Base-by-base conservation (phyloP, 2,888 invertebrate species). In the Aspidapion aeneum region DNA sequence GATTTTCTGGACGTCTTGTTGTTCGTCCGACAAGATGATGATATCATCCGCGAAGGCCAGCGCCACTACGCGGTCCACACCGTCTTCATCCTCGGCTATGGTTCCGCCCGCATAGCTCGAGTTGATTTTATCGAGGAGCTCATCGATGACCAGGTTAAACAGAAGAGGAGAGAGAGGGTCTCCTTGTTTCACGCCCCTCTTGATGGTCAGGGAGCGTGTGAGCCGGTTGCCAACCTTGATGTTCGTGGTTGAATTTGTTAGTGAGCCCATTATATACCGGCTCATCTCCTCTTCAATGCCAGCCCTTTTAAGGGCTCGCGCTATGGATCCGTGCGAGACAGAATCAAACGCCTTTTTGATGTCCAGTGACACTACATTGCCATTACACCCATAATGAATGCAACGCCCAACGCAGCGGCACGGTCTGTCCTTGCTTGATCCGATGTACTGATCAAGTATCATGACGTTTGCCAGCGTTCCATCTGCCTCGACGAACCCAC, bases 381-480 rank as follows among this genome's bases (percentile, higher is more conserved):
- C 57, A 0, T 51, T 22, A 18, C 9, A 35, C 5, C 61, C 52
- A 5, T 18, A 9, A n/a, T n/a, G n/a, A n/a, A n/a, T n/a, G n/a
- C n/a, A n/a, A n/a, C n/a, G n/a, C n/a, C n/a, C n/a, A n/a, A n/a
- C n/a, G n/a, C n/a, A n/a, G n/a, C n/a, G n/a, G n/a, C n/a, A n/a
- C n/a, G n/a, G n/a, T n/a, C n/a, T n/a, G 1, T 51, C 52, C 21
- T 58, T 63, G 0, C 60, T 35, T 9, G 18, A 51, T 1, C 61
- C 58, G n/a, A 62, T 20, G 55, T 65, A 67, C 65, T 70, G 62
- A 68, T 76, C 67, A 3, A 77, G 61, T 0, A 74, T 58, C 1
- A 74, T 63, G 21, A 73, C 65, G 58, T 79, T 79, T 5, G 76
- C 74, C 12, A 79, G 67, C 1, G 74, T 74, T 12, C 79, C 79